Evolutionary conservation across 2,113 vertebrate species (phyloP), one percentile per base, ranked within the genome.

Genomic region (Rhinoptilus africanus): DNA sequence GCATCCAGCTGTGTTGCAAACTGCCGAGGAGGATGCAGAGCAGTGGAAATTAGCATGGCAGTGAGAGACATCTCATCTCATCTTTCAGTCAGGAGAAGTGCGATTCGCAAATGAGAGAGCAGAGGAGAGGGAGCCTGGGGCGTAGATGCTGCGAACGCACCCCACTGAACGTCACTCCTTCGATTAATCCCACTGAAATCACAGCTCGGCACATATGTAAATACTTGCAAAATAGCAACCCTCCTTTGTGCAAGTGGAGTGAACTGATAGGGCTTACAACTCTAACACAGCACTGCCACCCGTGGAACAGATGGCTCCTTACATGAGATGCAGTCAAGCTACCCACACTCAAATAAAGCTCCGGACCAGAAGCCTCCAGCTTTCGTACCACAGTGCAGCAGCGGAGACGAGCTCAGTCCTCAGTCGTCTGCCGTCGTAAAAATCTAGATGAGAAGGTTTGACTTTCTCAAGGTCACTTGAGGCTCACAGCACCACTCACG

Each of bases 61-160:
- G 43, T 9, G 78, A 83, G 57, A 59, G 47, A 62, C 45, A 50
- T 12, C 83, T 66, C 89, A 47, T 18, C 71, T 30, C 60, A 35
- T 32, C 74, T 17, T 45, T 34, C 82, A n/a, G 37, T 32, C 78
- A 54, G 74, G 48, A 85, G 35, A 57, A 50, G 9, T 1, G 16
- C 0, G 1, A 35, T 17, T 67, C 78, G 26, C 86, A 75, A 85
- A 41, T 0, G 11, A 51, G 60, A 48, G 47, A 71, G 88, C 48
- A 74, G 59, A 54, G 69, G 9, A 67, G 50, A 56, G 47, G 20
- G 47, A 32, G 17, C 53, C 22, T 16, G 57, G 75, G 56, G 66
- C 2, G 0, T 23, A 37, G 50, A 28, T 27, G 60, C 56, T 85
- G 71, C 0, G 0, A 64, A 20, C 0, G 5, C 67, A 28, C 72